phyloP scores from a whole-genome alignment of 2,888 invertebrate genomes.

The Folsomia manolachei region DNA sequence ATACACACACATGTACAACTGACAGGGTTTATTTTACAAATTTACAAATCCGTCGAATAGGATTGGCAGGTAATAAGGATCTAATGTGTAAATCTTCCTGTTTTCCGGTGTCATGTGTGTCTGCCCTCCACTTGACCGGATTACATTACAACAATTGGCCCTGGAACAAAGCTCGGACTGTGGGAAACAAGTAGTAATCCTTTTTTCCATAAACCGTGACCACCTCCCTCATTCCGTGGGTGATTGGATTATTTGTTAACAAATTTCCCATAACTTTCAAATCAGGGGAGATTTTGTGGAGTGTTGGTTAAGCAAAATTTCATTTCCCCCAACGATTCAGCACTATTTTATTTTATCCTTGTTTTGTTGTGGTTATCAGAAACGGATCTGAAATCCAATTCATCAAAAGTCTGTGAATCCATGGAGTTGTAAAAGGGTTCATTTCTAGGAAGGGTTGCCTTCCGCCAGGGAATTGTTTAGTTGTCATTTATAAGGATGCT shows the following conservation, averaged over 20 bases:
- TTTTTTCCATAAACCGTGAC: too few relatives aligned
- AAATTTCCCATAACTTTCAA: neutral
- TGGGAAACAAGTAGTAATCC: neutral
- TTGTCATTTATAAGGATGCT: too few relatives aligned
- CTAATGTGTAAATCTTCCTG: conserved; percentile 27
- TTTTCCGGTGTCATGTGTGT: conserved; percentile 21
- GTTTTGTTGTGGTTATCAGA: neutral
- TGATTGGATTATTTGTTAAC: neutral
- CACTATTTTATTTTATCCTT: neutral
- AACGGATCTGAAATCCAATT: neutral
- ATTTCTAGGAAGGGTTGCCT: neutral
- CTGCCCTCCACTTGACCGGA: neutral
- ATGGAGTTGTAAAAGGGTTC: neutral
- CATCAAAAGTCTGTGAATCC: neutral
- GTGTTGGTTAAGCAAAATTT: neutral
- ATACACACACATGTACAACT: too few relatives aligned
- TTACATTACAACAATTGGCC: neutral
- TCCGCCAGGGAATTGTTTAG: neutral
- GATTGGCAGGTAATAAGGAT: conserved; percentile 14
- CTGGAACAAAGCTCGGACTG: neutral
- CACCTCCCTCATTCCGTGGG: neutral
- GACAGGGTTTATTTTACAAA: neutral
- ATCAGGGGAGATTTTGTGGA: neutral
- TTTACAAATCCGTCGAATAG: conserved; percentile 6
- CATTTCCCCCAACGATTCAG: neutral